Evolutionary conservation across 1,140 invertebrate species (phyloP), one percentile per base, ranked within the genome.

Genomic region (Andrena cerasifolii): DNA sequence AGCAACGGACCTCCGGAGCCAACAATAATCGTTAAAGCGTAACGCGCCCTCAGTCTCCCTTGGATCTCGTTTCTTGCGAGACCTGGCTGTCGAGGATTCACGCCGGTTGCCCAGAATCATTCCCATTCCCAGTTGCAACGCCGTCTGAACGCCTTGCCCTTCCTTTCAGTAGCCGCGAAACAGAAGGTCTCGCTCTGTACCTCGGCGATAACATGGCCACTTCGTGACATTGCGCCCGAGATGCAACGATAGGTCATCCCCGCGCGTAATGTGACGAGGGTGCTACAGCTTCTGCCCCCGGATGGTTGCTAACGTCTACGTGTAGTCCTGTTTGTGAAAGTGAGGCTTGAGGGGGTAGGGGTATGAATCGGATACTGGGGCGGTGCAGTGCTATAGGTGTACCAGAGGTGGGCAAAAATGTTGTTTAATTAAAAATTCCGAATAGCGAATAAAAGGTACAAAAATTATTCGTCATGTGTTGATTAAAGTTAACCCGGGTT

Each of bases 11-110:
- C n/a, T 70, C 24, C 16, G 56, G n/a, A 5, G 66, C 6, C n/a
- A 24, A 53, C 61, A 33, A 80, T 80, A 80, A 80, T 80, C 76
- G 77, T 80, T 80, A 79, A 66, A 26, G 21, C 21, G 14, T 72
- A 63, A 71, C 65, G 40, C 28, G 7, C 18, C n/a, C 21, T 16
- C 33, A 21, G 65, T 61, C 66, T 12, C 61, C 28, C 31, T 33
- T 16, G 45, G 53, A 59, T 75, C 24, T 21, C 12, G 10, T 45
- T 79, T 43, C 21, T 71, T 72, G 36, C 21, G 0, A 6, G 16
- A 16, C 18, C 21, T 16, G 26, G 45, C 14, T 8, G 24, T 24
- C n/a, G 26, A 45, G 7, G n/a, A 62, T 75, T 63, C 66, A 36
- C 56, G 70, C 36, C 24, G 14, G 40, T 58, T 45, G 58, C 49